Evolutionary conservation across 2,797 vertebrate species (phyloP), one percentile per base, ranked within the genome.

Genomic region (Sitta carolinensis): DNA sequence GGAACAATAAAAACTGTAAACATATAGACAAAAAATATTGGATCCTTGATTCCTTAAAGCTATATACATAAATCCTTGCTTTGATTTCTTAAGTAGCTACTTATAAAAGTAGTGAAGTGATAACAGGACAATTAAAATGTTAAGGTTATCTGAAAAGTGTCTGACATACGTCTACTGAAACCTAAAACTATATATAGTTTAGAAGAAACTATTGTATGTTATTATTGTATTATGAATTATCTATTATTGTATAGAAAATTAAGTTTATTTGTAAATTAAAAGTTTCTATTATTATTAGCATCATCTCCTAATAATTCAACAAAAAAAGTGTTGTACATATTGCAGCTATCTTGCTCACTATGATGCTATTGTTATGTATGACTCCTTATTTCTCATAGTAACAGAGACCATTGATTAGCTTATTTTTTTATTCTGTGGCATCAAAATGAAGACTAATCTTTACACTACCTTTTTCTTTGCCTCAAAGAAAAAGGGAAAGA

Each of bases 401-500:
- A 69, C 34, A 68, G 15, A 73, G 30, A 10, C 1, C 12, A 80
- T 5, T 61, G 13, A 74, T 50, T n/a, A 76, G 4, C 7, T 72
- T 74, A 42, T 2, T 69, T 63, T 74, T 63, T 67, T 52, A 47
- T 62, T 69, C 16, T 23, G 11, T 26, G 4, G 1, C 4, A 73
- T n/a, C 13, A 52, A 74, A 63, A 78, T 43, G 16, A 62, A 54
- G 10, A 66, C 29, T 51, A 19, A 80, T 32, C 9, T 76, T 90
- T 64, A 38, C 29, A 26, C 4, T 38, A 13, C 6, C 7, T 80
- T 76, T 59, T 19, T 22, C 27, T 42, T 20, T 4, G 4, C 1
- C 3, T 4, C 4, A 11, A 7, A 29, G 6, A 47, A 74, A 26
- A 36, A 10, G 3, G 2, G 4, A 45, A 40, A 18, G 16, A 7